phyloP scores from a whole-genome alignment of 1,140 invertebrate genomes.

The Cepaea nemoralis region DNA sequence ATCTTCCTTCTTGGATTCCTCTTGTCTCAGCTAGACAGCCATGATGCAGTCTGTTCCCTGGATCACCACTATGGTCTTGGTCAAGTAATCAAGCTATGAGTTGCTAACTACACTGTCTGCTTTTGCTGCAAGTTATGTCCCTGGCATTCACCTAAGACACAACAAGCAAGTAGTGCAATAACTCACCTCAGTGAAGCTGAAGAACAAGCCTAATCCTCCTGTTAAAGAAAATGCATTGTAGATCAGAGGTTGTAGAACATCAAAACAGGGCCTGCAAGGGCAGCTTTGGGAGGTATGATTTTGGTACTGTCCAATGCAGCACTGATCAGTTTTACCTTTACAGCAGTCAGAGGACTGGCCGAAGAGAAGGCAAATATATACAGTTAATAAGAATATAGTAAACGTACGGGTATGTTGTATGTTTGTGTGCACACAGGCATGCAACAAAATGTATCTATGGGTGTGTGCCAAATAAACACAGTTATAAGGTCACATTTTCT shows the following conservation, averaged over 20 bases:
- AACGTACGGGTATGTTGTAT: too few relatives aligned
- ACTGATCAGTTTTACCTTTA: slow-evolving; percentile 35
- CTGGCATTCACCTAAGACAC: too few relatives aligned
- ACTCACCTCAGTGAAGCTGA: slow-evolving; percentile 95
- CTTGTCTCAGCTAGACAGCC: too few relatives aligned
- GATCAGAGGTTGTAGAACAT: slow-evolving; percentile 83
- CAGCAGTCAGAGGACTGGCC: slow-evolving; percentile 44
- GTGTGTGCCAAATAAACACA: neutral
- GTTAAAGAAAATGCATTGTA: slow-evolving; percentile 89
- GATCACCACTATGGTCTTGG: too few relatives aligned
- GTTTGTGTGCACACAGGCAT: neutral
- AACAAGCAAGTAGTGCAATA: neutral
- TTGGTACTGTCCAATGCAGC: slow-evolving; percentile 50
- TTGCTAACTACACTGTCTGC: too few relatives aligned
- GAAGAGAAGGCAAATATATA: neutral
- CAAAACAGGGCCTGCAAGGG: slow-evolving; percentile 81
- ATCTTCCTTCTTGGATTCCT: too few relatives aligned
- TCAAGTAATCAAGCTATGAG: too few relatives aligned
- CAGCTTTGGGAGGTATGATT: slow-evolving; percentile 43
- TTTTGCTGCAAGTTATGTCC: too few relatives aligned
- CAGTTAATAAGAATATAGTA: neutral
- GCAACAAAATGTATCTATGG: neutral
- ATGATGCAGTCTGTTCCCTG: too few relatives aligned
- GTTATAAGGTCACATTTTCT: neutral
- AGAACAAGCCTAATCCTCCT: slow-evolving; percentile 93